A percentile compares a stretch with the other conserved stretches of the same genome.
Evolutionary conservation across 2,113 vertebrate species (phyloP).

Genomic region (Gulo gulo): DNA sequence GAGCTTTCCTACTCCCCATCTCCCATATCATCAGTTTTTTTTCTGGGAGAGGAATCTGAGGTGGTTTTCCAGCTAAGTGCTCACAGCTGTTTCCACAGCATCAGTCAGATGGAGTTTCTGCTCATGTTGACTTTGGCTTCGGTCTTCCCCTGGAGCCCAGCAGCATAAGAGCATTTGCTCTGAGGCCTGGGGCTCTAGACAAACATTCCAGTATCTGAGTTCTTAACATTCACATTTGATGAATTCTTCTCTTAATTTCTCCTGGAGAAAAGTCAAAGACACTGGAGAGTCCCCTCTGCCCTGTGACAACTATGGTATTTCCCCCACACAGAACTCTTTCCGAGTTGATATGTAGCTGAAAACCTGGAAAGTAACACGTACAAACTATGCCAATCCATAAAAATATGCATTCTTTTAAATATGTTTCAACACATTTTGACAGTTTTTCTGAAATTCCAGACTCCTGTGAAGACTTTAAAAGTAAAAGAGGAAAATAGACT

Average conservation of each 20-base stretch:
- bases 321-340: background rate
- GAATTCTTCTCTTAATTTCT: conserved; percentile 88
- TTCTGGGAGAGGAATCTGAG: conserved; percentile 89
- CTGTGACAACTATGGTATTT: conserved; percentile 65
- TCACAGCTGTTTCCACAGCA: conserved; percentile 95
- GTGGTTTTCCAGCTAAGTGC: conserved; percentile 92
- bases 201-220: conserved; percentile 92
- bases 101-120: conserved; percentile 91
- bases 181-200: conserved; percentile 87
- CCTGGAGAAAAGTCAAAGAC: conserved; percentile 84
- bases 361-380: conserved; percentile 55
- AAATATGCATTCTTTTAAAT: conserved; percentile 67
- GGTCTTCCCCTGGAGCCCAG: conserved; percentile 85
- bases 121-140: conserved; percentile 91
- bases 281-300: conserved; percentile 73
- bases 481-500: conserved; percentile 44
- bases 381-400: conserved; percentile 12
- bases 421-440: conserved; percentile 64
- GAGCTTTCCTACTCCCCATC: conserved; percentile 85
- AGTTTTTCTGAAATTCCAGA: conserved; percentile 68
- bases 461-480: conserved; percentile 51
- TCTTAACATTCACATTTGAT: conserved; percentile 88
- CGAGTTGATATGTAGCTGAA: conserved; percentile 7
- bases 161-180: conserved; percentile 85
- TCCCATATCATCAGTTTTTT: conserved; percentile 86